phyloP scores from a whole-genome alignment of 2,113 vertebrate species.

The Myotis yumanensis region DNA sequence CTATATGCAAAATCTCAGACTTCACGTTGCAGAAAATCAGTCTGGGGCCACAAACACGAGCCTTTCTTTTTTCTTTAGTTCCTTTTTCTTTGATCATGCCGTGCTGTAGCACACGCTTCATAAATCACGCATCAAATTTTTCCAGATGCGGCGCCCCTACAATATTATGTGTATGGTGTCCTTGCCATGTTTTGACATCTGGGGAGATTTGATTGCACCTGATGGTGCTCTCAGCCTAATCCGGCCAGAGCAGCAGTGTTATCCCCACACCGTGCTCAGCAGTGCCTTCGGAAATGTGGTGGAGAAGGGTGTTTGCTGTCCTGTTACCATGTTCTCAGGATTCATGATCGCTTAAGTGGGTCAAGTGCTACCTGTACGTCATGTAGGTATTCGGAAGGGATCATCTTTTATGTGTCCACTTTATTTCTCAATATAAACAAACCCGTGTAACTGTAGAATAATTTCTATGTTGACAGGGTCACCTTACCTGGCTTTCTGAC shows the following conservation, averaged over 20 bases:
- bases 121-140: conserved; percentile 13
- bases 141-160: conserved; percentile 18
- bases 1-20: neutral
- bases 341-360: conserved; percentile 23
- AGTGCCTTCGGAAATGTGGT: neutral
- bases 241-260: neutral
- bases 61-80: neutral
- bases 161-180: neutral
- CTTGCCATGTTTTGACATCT: conserved; percentile 53
- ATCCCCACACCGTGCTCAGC: conserved; percentile 23
- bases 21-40: neutral
- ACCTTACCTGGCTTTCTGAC: neutral
- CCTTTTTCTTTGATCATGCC: neutral
- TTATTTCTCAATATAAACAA: conserved; percentile 18
- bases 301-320: conserved; percentile 59
- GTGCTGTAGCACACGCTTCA: fast-evolving
- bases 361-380: neutral
- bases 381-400: neutral
- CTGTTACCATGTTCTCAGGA: conserved; percentile 37
- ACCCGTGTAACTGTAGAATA: neutral
- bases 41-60: neutral
- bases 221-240: conserved; percentile 45
- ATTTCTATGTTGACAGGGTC: neutral
- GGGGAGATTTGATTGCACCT: conserved; percentile 60
- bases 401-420: neutral